Base-by-base conservation (phyloP, 37 sponge, comb jelly and placozoan genomes). In the Oscarella lobularis region DNA sequence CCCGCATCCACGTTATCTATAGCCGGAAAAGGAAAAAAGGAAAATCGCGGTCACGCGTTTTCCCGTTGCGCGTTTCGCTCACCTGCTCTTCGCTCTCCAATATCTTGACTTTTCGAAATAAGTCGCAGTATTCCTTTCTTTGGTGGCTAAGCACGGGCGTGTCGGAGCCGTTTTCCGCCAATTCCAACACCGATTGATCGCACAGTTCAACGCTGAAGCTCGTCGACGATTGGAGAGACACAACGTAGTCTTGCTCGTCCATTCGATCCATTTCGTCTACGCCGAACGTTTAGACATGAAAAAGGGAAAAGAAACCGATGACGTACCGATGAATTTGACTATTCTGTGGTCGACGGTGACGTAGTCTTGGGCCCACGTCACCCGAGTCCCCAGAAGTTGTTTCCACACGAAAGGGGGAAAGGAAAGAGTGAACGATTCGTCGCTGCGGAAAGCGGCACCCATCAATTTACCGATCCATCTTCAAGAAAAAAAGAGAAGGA, bases 401-500 rank as follows among this genome's bases (percentile, higher is more conserved):
- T 94, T 94, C 95, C 95, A 94, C n/a, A 90, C 69, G 76, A 85
- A 90, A 75, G 85, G 88, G 27, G 95, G 84, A 38, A 94, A 82
- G n/a, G 91, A 84, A 9, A 94, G 79, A 6, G 83, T 87, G 0
- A 94, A 48, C 9, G 60, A 27, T 73, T 94, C 95, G 3, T 70
- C 77, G 81, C 88, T 85, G 38, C 95, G 86, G 38, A 82, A 85
- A 73, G 80, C 78, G 37, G 85, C 95, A 14, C 95, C 95, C 95
- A 94, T 94, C 40, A 94, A 84, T 73, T 82, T 77, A 1, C 95
- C 95, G 1, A 87, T 76, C 60, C 88, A 74, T 68, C 29, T 68
- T 32, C 31, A 68, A 9, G 20, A 48, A 48, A 9, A 48, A 27
- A 48, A 9, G 20, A 9, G 20, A 27, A 48, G 20, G 14, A 48